Percentiles rank a stretch among this genome's conserved stretches.
Evolutionary conservation across 2,797 vertebrate species (phyloP).

Genomic region (Sebastes dallii): DNA sequence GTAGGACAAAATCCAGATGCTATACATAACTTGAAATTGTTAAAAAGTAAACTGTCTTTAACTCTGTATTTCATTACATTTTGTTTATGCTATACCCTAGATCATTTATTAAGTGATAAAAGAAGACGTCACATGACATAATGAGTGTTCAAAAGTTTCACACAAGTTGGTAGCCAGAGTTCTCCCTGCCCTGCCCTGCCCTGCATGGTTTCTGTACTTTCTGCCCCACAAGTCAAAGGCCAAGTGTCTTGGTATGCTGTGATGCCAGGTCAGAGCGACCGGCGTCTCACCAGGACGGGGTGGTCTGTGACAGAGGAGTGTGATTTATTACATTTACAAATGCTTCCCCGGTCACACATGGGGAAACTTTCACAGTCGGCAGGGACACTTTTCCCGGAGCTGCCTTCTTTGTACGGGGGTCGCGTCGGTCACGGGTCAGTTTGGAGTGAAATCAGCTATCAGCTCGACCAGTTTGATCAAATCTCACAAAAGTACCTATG

Average conservation of each 20-base stretch:
- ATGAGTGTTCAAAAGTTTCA: neutral
- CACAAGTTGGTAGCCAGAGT: neutral
- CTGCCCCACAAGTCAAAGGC: conserved; percentile 58
- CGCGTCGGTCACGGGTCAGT: conserved; percentile 34
- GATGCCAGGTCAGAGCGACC: conserved; percentile 30
- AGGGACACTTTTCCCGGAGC: conserved; percentile 19
- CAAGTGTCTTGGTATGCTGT: conserved; percentile 42
- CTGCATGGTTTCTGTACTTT: conserved; percentile 6
- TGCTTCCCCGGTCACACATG: conserved; percentile 47
- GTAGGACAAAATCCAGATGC: neutral
- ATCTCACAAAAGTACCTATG: neutral
- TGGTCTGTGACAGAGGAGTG: conserved; percentile 26
- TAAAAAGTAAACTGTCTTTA: neutral
- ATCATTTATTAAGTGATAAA: neutral
- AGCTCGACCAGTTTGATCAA: neutral
- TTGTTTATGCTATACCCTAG: neutral
- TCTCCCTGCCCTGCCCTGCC: neutral
- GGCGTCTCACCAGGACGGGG: conserved; percentile 4
- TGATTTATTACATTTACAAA: conserved; percentile 59
- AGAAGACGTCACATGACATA: neutral
- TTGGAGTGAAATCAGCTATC: neutral
- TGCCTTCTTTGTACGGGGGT: conserved; percentile 1
- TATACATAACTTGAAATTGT: neutral
- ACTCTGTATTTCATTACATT: neutral
- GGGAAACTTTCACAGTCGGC: conserved; percentile 57